Evolutionary conservation across 2,888 invertebrate genomes (phyloP).

Genomic region (Netelia virgata): DNA sequence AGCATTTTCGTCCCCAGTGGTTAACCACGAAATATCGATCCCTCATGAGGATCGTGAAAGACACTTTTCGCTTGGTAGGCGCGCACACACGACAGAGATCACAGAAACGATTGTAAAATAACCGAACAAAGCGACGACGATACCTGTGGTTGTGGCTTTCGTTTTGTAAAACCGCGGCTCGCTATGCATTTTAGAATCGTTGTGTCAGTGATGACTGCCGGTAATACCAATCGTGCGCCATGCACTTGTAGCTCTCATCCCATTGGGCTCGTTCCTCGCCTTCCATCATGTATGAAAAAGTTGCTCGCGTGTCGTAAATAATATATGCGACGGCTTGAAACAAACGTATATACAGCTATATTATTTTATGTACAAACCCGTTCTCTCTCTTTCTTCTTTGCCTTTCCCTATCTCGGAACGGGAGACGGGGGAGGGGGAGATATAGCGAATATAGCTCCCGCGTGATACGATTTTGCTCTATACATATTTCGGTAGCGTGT

Average conservation of each 20-base stretch:
- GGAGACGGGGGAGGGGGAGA: conserved; percentile 31
- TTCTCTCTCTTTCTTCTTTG: neutral
- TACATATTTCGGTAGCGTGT: conserved; percentile 51
- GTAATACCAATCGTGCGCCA: neutral
- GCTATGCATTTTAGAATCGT: neutral
- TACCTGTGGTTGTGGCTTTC: neutral
- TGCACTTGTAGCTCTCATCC: conserved; percentile 36
- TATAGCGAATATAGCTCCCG: conserved; percentile 32
- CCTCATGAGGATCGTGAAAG: too few relatives aligned
- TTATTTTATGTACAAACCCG: conserved; percentile 2
- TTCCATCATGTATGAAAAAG: conserved; percentile 57
- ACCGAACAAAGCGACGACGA: neutral
- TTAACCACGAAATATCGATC: too few relatives aligned
- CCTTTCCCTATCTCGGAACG: neutral
- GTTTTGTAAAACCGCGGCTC: neutral
- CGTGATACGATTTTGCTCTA: conserved; percentile 36
- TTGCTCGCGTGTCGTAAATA: conserved; percentile 63
- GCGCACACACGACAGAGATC: too few relatives aligned
- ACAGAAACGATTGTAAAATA: too few relatives aligned
- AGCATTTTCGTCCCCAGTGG: too few relatives aligned
- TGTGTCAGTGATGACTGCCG: neutral
- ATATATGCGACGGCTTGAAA: conserved; percentile 46
- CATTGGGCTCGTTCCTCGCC: conserved; percentile 66
- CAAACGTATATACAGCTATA: conserved; percentile 8
- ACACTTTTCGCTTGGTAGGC: too few relatives aligned